Percentiles rank a stretch among this genome's conserved stretches.
Conservation (phyloP, 2,113 vertebrate species). For the Gyps fulvus region DNA sequence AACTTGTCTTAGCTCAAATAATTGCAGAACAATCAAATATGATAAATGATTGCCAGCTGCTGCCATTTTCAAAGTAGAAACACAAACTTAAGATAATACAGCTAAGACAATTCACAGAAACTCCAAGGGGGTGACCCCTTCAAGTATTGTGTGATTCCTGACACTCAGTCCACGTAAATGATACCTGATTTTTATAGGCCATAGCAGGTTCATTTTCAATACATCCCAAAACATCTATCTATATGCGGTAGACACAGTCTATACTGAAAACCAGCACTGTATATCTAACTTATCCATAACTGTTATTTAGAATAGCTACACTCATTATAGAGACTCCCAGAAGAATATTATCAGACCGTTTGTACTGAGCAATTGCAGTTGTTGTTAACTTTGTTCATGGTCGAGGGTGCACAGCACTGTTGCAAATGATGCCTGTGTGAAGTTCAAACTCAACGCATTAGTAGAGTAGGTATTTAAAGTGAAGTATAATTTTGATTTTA, state of each 20-base stretch:
- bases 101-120: constrained; percentile 33
- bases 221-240: background rate
- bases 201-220: background rate
- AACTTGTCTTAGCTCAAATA: constrained; percentile 62
- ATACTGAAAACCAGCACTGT: background rate
- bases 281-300: background rate
- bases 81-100: constrained; percentile 46
- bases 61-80: constrained; percentile 58
- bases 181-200: background rate
- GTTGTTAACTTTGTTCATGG: background rate
- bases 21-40: constrained; percentile 68
- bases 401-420: background rate
- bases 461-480: background rate
- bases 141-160: background rate
- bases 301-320: background rate
- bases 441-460: background rate
- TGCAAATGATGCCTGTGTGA: background rate
- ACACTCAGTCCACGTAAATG: background rate
- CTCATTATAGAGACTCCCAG: background rate
- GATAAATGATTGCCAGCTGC: constrained; percentile 66
- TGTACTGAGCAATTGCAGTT: background rate
- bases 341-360: background rate
- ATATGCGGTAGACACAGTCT: background rate
- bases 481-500: background rate
- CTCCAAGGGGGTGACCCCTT: background rate